Evolutionary conservation across 1,140 invertebrate species (phyloP).

Genomic region (Drosophila suzukii): DNA sequence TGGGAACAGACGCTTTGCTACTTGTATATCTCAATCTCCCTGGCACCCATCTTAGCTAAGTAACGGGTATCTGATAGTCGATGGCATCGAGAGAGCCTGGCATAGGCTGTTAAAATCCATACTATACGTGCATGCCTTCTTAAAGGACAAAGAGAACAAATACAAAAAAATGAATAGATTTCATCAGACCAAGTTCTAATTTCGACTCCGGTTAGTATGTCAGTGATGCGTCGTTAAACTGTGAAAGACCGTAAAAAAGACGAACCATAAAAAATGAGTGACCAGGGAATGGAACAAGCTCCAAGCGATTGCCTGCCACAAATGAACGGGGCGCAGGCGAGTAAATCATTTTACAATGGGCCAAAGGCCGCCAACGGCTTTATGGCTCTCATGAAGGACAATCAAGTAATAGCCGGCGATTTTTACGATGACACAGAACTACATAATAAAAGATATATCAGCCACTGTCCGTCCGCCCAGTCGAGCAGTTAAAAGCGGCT

Average conservation of each 20-base stretch:
- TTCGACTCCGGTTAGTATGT: constrained; percentile 49
- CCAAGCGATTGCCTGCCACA: constrained; percentile 39
- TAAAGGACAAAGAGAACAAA: constrained; percentile 55
- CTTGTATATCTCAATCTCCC: too few relatives aligned
- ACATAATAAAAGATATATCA: constrained; percentile 82
- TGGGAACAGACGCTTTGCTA: too few relatives aligned
- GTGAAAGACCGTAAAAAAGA: constrained; percentile 77
- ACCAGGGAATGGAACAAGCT: constrained; percentile 15
- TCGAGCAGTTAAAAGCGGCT: constrained; percentile 3
- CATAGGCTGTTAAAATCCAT: too few relatives aligned
- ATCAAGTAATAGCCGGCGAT: constrained; percentile 79
- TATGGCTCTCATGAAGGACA: constrained; percentile 78
- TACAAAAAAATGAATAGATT: constrained; percentile 25
- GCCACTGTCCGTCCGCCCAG: constrained; percentile 21
- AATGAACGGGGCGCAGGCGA: constrained; percentile 59
- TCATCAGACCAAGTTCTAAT: constrained; percentile 5
- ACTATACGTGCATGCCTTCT: background rate
- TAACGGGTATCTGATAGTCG: too few relatives aligned
- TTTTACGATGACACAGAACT: constrained; percentile 80
- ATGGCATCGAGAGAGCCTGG: too few relatives aligned
- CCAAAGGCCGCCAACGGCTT: constrained; percentile 63
- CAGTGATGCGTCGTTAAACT: constrained; percentile 81
- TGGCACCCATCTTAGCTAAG: too few relatives aligned
- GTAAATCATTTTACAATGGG: constrained; percentile 81
- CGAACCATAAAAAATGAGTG: constrained; percentile 69